phyloP scores from a whole-genome alignment of 2,797 vertebrate genomes.

The Coregonus sp. region DNA sequence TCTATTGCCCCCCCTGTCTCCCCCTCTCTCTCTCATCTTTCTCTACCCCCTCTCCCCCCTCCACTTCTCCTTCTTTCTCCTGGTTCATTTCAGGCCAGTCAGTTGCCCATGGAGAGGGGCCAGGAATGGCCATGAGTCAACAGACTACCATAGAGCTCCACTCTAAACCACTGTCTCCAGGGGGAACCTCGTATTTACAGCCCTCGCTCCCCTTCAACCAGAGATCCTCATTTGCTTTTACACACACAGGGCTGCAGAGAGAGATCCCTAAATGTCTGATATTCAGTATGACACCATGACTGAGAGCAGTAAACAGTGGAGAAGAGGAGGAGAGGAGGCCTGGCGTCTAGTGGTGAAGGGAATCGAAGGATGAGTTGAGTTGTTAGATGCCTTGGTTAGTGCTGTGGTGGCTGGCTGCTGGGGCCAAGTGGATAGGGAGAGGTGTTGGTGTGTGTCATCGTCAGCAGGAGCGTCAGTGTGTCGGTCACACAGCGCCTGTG shows the following conservation, averaged over 20 bases:
- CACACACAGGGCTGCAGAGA: neutral
- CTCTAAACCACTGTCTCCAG: slow-evolving; percentile 39
- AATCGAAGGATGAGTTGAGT: neutral
- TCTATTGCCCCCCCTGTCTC: neutral
- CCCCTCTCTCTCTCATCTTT: neutral
- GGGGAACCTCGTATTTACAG: slow-evolving; percentile 19
- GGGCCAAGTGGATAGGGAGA: slow-evolving; percentile 5
- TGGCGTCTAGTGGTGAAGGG: neutral
- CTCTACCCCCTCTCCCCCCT: slow-evolving; percentile 37
- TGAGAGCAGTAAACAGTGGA: neutral
- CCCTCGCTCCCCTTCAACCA: slow-evolving; percentile 16
- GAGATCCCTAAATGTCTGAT: neutral
- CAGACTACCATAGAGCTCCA: slow-evolving; percentile 47
- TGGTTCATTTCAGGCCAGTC: slow-evolving; percentile 56
- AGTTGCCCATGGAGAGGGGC: slow-evolving; percentile 58
- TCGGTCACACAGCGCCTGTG: slow-evolving; percentile 2
- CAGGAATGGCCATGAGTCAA: slow-evolving; percentile 61
- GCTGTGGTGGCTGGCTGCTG: slow-evolving; percentile 4
- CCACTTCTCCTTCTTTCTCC: neutral
- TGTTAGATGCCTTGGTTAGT: neutral
- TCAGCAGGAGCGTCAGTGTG: slow-evolving; percentile 18
- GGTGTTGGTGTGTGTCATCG: slow-evolving; percentile 35
- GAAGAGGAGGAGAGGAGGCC: neutral
- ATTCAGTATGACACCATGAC: neutral
- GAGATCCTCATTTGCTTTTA: slow-evolving; percentile 15